Conservation (phyloP, 2,888 invertebrate species). For the Dynastes hyllus region DNA sequence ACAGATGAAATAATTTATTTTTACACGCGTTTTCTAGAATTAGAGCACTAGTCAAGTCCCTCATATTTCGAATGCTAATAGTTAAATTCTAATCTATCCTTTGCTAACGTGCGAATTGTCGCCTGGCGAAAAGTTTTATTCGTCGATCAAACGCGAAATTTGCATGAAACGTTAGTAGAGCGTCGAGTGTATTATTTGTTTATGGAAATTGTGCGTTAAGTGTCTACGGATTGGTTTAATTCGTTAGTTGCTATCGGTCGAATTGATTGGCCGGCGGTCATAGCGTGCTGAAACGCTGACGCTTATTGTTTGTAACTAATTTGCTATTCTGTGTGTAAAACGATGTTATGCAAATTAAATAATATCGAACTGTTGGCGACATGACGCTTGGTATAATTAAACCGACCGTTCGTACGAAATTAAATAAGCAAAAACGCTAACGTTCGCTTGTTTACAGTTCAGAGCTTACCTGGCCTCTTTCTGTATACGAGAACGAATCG, state of each 20-base stretch:
- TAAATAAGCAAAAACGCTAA: background rate
- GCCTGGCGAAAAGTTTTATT: too few species aligned
- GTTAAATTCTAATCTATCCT: too few species aligned
- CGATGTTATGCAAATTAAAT: slow-evolving; percentile 12
- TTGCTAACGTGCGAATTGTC: too few species aligned
- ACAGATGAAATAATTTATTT: too few species aligned
- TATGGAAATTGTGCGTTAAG: slow-evolving; percentile 3
- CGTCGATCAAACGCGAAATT: background rate
- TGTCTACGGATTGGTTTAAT: slow-evolving; percentile 7
- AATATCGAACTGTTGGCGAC: slow-evolving; percentile 11
- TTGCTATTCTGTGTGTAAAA: slow-evolving; percentile 24
- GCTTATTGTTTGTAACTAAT: slow-evolving; percentile 28
- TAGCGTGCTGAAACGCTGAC: background rate
- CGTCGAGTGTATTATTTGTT: slow-evolving; percentile 6
- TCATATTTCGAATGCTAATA: too few species aligned
- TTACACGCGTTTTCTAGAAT: too few species aligned
- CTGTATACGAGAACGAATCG: background rate
- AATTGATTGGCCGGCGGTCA: background rate
- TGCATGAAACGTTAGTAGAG: background rate
- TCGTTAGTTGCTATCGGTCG: slow-evolving; percentile 8
- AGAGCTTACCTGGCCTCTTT: background rate
- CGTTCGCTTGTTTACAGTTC: background rate
- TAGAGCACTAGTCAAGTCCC: too few species aligned
- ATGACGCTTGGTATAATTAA: slow-evolving; percentile 2
- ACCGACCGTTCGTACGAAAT: slow-evolving; percentile 2